Percentiles rank a stretch among this genome's conserved stretches.
Conservation (phyloP, 2,888 invertebrate species). For the Acanthoscelides obtectus region DNA sequence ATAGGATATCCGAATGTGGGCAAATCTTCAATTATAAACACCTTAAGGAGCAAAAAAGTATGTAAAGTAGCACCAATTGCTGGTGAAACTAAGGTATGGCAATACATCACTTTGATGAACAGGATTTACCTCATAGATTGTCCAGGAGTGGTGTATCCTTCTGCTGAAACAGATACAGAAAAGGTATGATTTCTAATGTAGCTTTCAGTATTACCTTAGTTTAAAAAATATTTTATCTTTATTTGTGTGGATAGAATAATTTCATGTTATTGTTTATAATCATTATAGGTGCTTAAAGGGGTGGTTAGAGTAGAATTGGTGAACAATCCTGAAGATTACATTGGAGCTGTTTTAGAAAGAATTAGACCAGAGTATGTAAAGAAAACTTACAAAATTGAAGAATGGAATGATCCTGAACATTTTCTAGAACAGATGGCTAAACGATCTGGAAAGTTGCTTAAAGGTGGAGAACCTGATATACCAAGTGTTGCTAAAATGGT, state of each 20-base stretch:
- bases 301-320: constrained; percentile 95
- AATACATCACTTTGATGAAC: constrained; percentile 97
- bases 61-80: constrained; percentile 99
- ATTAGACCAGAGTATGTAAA: constrained; percentile 84
- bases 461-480: constrained; percentile 96
- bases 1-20: constrained; percentile 99
- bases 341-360: constrained; percentile 77
- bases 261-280: not conserved
- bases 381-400: constrained; percentile 83
- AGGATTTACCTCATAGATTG: constrained; percentile 97
- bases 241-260: too few relatives aligned
- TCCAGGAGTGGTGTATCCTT: constrained; percentile 97
- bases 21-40: constrained; percentile 97
- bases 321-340: constrained; percentile 92
- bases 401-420: constrained; percentile 77
- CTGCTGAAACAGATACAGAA: constrained; percentile 90
- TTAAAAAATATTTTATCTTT: too few relatives aligned
- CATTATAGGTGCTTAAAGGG: constrained; percentile 71
- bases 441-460: constrained; percentile 83
- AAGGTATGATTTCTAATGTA: constrained; percentile 58
- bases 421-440: constrained; percentile 89
- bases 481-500: constrained; percentile 82
- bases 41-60: constrained; percentile 92
- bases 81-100: constrained; percentile 98
- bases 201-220: too few relatives aligned